These are phyloP conservation scores for Peromyscus attwateri DNA, from an alignment of 2,797 vertebrate genomes.

Conservation along the genomic window DNA sequence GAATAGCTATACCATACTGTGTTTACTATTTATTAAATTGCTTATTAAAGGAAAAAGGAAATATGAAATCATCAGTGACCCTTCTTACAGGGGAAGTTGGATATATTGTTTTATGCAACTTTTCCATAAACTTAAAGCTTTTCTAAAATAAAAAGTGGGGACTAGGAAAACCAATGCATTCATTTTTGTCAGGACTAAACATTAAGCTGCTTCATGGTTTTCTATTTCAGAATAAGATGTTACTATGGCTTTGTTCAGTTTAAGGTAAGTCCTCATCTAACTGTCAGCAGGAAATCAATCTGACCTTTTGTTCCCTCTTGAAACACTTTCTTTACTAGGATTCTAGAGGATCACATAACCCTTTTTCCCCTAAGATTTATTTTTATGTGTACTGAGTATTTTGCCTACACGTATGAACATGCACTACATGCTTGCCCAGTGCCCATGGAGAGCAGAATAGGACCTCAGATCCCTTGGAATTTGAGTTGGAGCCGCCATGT, in stretches of 20 bases:
- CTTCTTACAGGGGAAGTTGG: not conserved
- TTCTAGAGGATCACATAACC: not conserved
- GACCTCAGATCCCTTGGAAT: not conserved
- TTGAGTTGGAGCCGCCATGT: not conserved
- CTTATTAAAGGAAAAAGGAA: not conserved
- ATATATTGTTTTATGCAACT: not conserved
- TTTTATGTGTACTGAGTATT: not conserved
- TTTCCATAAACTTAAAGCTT: not conserved
- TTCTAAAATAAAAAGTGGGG: not conserved
- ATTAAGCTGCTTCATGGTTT: not conserved
- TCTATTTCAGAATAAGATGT: constrained; percentile 4
- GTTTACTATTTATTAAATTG: not conserved
- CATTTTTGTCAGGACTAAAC: not conserved
- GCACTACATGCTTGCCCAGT: not conserved
- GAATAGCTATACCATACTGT: not conserved
- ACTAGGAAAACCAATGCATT: not conserved
- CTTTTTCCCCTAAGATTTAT: not conserved
- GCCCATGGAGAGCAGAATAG: not conserved
- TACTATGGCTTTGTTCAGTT: constrained; percentile 9
- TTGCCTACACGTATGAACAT: not conserved
- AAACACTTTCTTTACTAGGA: not conserved
- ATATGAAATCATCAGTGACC: not conserved
- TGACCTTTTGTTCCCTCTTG: not conserved
- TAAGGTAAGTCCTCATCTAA: not conserved
- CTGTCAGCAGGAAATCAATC: not conserved